phyloP scores from a whole-genome alignment of 2,888 invertebrate species.

The Mechanitis messenoides region DNA sequence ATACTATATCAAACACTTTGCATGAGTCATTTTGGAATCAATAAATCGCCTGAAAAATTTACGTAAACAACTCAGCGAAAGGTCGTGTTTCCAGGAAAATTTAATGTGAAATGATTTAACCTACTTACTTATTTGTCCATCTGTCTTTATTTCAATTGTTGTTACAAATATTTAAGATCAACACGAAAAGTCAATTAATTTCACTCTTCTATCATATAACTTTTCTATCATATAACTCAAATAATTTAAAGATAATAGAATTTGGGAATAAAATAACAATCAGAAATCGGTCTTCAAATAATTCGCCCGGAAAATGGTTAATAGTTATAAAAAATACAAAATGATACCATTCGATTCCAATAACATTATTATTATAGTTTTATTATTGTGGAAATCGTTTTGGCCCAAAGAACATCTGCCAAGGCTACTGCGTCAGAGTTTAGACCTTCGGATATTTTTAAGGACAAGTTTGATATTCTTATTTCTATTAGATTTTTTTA shows the following conservation, averaged over 20 bases:
- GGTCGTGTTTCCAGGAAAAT: too few relatives aligned
- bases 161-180: too few relatives aligned
- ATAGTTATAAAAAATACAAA: not conserved
- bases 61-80: too few relatives aligned
- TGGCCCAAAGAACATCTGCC: not conserved
- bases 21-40: too few relatives aligned
- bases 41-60: too few relatives aligned
- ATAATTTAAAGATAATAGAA: not conserved
- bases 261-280: not conserved
- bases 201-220: too few relatives aligned
- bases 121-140: too few relatives aligned
- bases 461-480: not conserved
- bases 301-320: not conserved
- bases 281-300: not conserved
- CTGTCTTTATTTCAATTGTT: too few relatives aligned
- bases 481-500: not conserved
- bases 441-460: not conserved
- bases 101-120: too few relatives aligned
- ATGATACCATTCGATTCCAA: not conserved
- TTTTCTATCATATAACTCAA: too few relatives aligned
- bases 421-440: not conserved
- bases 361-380: not conserved
- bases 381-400: constrained; percentile 1
- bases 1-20: too few relatives aligned
- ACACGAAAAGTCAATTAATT: too few relatives aligned